Base-by-base conservation (phyloP, 2,888 invertebrate genomes). In the Tinea pellionella region DNA sequence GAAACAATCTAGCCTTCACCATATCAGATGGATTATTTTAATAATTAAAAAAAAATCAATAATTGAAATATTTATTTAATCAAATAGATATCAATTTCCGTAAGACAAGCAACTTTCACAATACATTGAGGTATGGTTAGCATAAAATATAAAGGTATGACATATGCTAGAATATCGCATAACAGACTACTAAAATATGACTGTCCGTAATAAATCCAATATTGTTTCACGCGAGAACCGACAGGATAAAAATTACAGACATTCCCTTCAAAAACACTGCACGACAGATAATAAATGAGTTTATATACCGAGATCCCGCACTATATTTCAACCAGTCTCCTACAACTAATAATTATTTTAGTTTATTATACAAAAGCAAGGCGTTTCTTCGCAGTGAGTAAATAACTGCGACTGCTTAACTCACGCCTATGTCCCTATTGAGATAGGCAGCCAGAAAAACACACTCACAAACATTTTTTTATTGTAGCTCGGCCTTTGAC, bases 261-360 rank as follows among this genome's bases (percentile, higher is more conserved):
- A 63, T 65, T 63, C 62, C 60, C 63, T 69, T 70, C 67, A 66
- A 64, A 66, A 68, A 66, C 67, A 66, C 64, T 63, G 66, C 63
- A 59, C 59, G 65, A 53, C 64, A 61, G 65, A 63, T 67, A 68
- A 71, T 65, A 68, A 69, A 73, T 66, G 68, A 67, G 61, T 61
- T 11, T 4, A 53, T 53, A 24, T 13, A 19, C 53, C 53, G 16
- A 43, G 53, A 24, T 8, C 53, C 53, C 16, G 13, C 47, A 47
- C 15, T 15, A 37, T 37, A 47, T 47, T 47, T 47, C 47, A 47
- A 47, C 47, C 16, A n/a, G 42, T 15, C 47, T n/a, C 4, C 13
- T 11, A 4, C 13, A 37, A 37, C 11, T 37, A 37, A 6, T 37
- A 37, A 37, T 37, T 37, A 9, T 37, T 30, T 37, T 37, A 12